These are phyloP conservation scores for Nyctalus aviator DNA, from an alignment of 2,797 vertebrate species.

Conservation along the genomic window DNA sequence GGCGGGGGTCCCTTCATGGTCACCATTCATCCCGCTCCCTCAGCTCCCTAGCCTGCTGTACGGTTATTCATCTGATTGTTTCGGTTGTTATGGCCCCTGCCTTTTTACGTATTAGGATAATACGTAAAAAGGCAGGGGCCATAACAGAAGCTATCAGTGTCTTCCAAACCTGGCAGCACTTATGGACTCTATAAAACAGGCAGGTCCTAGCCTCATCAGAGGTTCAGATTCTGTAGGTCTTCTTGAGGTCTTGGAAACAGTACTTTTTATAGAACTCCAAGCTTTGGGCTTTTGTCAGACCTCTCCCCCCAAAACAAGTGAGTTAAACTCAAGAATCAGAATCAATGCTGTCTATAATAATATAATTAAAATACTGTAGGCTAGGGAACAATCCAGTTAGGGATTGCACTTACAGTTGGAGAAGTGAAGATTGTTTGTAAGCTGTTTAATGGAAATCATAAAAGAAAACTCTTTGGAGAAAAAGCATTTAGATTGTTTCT, in stretches of 20 bases:
- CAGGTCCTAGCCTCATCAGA: neutral
- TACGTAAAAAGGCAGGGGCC: too few species aligned
- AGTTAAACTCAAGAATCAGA: neutral
- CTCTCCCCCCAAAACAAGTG: neutral
- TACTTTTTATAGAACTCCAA: neutral
- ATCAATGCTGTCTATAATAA: neutral
- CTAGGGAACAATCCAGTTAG: neutral
- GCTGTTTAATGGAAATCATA: neutral
- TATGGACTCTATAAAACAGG: neutral
- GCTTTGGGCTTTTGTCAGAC: neutral
- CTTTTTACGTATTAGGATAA: neutral
- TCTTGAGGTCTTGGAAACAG: neutral
- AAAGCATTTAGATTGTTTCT: neutral
- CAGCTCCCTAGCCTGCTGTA: too few species aligned
- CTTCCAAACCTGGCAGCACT: neutral
- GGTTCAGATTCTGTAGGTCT: neutral
- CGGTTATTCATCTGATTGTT: too few species aligned
- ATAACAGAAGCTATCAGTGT: neutral
- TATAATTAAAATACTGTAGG: neutral
- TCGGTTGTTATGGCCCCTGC: too few species aligned
- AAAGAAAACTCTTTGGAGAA: conserved; percentile 1
- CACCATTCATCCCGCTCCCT: too few species aligned
- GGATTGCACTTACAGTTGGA: neutral
- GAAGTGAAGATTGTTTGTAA: neutral
- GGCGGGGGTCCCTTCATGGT: too few species aligned